Base-by-base conservation (phyloP, 1,140 invertebrate species). In the Drosophila varians region DNA sequence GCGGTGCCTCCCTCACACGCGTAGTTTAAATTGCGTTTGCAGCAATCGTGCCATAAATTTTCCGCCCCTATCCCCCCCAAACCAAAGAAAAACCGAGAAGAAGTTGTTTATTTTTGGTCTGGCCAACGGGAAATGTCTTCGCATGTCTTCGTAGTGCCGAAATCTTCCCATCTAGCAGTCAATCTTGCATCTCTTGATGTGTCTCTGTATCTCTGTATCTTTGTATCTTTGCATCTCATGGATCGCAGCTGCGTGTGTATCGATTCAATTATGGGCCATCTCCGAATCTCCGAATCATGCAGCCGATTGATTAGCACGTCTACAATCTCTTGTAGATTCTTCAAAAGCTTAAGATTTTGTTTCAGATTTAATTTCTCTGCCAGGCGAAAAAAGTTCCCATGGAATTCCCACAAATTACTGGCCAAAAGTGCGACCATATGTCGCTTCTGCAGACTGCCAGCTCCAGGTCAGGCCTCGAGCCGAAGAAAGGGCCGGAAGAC, bases 11-110 rank as follows among this genome's bases (percentile, higher is more conserved):
- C 74, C 80, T 84, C 80, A 86, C 80, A 84, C 80, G 80, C 80
- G 80, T 84, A 86, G 80, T 84, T 84, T 86, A 84, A 84, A 84
- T 84, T 84, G 73, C 62, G 76, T 64, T 84, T 48, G 40, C 60
- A 58, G 65, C 68, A 53, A 61, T 75, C 72, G 77, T 80, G 66
- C 80, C 76, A 86, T 86, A 86, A 84, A 84, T 84, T 86, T 75
- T 38, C 55, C 51, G 54, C 55, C 73, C 16, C 38, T 14, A 19
- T 26, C 3, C 8, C 31, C 28, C 28, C 4, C 26, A 2, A 28
- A 7, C 26, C 1, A 7, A 9, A 2, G 26, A 9, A 8, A 8
- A 28, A 28, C 26, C 26, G 26, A 38, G 14, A 31, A 54, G 47
- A 68, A 45, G 16, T 62, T 62, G 56, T 60, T 73, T 74, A 82